Evolutionary conservation across 2,888 invertebrate species (phyloP).

Genomic region (Linhomoeus sp.): DNA sequence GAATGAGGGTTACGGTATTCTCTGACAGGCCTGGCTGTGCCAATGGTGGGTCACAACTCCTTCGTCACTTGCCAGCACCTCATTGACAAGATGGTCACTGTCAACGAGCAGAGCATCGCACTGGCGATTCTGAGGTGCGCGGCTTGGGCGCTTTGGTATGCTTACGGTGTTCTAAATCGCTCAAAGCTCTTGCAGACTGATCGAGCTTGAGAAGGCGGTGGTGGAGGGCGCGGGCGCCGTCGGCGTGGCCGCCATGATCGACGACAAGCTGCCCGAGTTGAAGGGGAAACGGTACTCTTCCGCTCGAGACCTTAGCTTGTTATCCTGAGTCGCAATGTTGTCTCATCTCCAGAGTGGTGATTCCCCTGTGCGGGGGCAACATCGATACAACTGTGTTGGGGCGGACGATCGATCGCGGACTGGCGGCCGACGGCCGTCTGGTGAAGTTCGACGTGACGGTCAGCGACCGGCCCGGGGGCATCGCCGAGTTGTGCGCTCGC

Average conservation of each 20-base stretch:
- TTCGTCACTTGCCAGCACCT: slow-evolving; percentile 1
- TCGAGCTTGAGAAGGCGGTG: slow-evolving; percentile 59
- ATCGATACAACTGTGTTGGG: slow-evolving; percentile 37
- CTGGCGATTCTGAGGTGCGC: slow-evolving; percentile 60
- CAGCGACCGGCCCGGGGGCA: slow-evolving; percentile 36
- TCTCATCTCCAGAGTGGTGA: slow-evolving; percentile 30
- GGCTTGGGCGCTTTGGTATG: slow-evolving; percentile 27
- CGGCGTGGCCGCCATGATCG: slow-evolving; percentile 61
- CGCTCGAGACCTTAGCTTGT: slow-evolving; percentile 1
- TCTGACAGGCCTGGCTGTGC: neutral
- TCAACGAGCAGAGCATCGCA: slow-evolving; percentile 49
- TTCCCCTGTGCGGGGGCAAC: slow-evolving; percentile 36
- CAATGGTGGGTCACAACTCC: neutral
- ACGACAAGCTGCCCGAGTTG: slow-evolving; percentile 56
- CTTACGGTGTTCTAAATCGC: neutral
- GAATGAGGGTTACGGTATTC: too few relatives aligned
- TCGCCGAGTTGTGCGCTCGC: slow-evolving; percentile 31
- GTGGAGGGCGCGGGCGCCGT: slow-evolving; percentile 77
- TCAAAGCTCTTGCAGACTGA: too few relatives aligned
- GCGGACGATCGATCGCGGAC: slow-evolving; percentile 30
- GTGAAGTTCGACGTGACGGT: slow-evolving; percentile 33
- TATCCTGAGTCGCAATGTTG: neutral
- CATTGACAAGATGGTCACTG: neutral
- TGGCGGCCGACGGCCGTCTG: slow-evolving; percentile 35
- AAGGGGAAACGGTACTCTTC: slow-evolving; percentile 48